Base-by-base conservation (phyloP, 2,888 invertebrate genomes). In the Galerucella nymphaeae region DNA sequence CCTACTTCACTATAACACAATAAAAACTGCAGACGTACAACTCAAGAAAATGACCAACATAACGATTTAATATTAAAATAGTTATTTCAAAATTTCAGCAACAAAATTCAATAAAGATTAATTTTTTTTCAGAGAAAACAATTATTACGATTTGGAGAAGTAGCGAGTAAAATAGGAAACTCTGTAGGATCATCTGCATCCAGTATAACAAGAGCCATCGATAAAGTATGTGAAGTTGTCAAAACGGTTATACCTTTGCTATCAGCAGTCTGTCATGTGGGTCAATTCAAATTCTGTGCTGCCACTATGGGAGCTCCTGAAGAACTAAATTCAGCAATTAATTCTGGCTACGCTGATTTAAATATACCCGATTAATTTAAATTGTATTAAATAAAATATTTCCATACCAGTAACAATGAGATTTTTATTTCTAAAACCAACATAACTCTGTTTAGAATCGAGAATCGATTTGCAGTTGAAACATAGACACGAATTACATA, bases 251-350 rank as follows among this genome's bases (percentile, higher is more conserved):
- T 86, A 58, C 86, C 86, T 3, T 80, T 86, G 8, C 70, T 86
- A 42, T 84, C 85, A 2, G 86, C 86, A 6, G 82, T 86, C 16
- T 86, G 86, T 76, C 84, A 84, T 63, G 86, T 86, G 1, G 86
- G 86, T 4, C 82, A 86, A 74, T 86, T 86, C 75, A 80, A 84
- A 72, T 86, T 86, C 78, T 86, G 86, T 75, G 78, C 84, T 5
- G 82, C 85, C 6, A 81, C 85, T 14, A 81, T 81, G 23, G 83
- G 81, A 53, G 85, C 82, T 30, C 84, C 84, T 3, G 78, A 73
- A 13, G 79, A 82, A 68, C 70, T 85, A 6, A 70, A 78, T 1
- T 78, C 76, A 62, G 84, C 83, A 13, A 69, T 85, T 64, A 78
- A 79, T 53, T 81, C 83, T 1, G 74, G 75, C 53, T 78, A 76